These are phyloP conservation scores for Perithous albicinctus DNA, from an alignment of 2,888 invertebrate genomes.

Conservation along the genomic window DNA sequence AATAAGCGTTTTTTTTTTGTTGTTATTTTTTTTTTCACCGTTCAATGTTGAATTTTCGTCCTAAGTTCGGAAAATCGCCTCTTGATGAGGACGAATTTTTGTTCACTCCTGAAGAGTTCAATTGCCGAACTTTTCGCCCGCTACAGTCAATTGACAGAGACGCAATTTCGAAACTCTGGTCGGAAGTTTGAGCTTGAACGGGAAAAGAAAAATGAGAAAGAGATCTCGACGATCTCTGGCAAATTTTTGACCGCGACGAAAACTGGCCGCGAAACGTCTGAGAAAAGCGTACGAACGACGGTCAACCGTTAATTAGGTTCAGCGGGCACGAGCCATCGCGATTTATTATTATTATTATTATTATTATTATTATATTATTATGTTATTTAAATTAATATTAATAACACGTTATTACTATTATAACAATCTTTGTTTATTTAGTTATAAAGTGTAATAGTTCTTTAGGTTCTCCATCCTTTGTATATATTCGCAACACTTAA, in stretches of 20 bases:
- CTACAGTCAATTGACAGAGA: slow-evolving; percentile 45
- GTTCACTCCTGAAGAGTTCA: slow-evolving; percentile 1
- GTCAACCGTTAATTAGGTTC: slow-evolving; percentile 61
- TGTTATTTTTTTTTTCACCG: slow-evolving; percentile 12
- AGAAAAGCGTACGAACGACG: slow-evolving; percentile 50
- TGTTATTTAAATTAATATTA: slow-evolving; percentile 84
- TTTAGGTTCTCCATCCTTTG: slow-evolving; percentile 84
- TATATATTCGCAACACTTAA: slow-evolving; percentile 84
- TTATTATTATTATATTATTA: slow-evolving; percentile 71
- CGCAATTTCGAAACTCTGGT: slow-evolving; percentile 35
- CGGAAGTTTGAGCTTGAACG: slow-evolving; percentile 48
- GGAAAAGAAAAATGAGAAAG: slow-evolving; percentile 42
- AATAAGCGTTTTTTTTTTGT: too few species aligned
- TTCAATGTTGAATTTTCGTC: slow-evolving; percentile 29
- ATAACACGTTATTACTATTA: slow-evolving; percentile 82
- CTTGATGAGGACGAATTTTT: slow-evolving; percentile 12
- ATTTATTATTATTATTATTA: slow-evolving; percentile 59
- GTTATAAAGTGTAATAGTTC: slow-evolving; percentile 83
- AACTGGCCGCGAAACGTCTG: slow-evolving; percentile 17
- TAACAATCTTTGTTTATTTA: slow-evolving; percentile 84
- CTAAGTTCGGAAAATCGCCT: slow-evolving; percentile 23
- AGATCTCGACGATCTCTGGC: slow-evolving; percentile 57
- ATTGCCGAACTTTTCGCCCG: slow-evolving; percentile 28
- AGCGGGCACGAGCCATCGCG: slow-evolving; percentile 59
- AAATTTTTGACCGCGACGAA: slow-evolving; percentile 11